Base-by-base conservation (phyloP, 53 echinoderm and acorn worm species). In the Apostichopus leukothele region DNA sequence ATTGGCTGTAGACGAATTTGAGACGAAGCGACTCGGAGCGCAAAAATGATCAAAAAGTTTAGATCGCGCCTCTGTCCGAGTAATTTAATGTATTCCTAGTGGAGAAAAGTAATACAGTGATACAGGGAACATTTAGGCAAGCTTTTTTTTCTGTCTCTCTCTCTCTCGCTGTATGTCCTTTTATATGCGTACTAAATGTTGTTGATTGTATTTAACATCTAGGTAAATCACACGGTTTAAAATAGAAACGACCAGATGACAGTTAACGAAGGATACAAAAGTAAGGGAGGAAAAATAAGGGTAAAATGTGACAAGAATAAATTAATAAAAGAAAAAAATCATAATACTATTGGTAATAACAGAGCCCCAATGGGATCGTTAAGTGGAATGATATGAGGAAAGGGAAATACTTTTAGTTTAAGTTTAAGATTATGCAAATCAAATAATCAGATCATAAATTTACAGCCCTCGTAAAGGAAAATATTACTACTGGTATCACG, bases 51-150 rank as follows among this genome's bases (percentile, higher is more conserved):
- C 50, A 9, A 77, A 77, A 77, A 77, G 26, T 77, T 57, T 77
- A 77, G 39, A 77, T 39, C 9, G 54, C 55, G 53, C 55, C 22
- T n/a, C 19, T 54, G 81, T 22, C 13, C 51, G 54, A 55, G 21
- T 25, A 22, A 59, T 81, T 81, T 59, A 54, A 81, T 81, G 81
- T 54, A 81, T 81, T 81, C 81, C 81, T 81, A 51, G 19, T 55
- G 81, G 81, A 81, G 81, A n/a, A 81, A 54, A 54, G 51, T 81
- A 81, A 81, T 54, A 81, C 81, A 81, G 21, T 55, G 53, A 81
- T 59, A 25, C 25, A 25, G 81, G 21, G 71, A 19, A 71, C 71
- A 71, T 71, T n/a, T 39, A 19, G 71, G 20, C 71, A 10, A 9
- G 7, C 10, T 16, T 19, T 71, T 18, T 71, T n/a, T 7, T 16